Evolutionary conservation across 92 coral and sea anemone species (phyloP).

Genomic region (Umimayanthus kanabou): DNA sequence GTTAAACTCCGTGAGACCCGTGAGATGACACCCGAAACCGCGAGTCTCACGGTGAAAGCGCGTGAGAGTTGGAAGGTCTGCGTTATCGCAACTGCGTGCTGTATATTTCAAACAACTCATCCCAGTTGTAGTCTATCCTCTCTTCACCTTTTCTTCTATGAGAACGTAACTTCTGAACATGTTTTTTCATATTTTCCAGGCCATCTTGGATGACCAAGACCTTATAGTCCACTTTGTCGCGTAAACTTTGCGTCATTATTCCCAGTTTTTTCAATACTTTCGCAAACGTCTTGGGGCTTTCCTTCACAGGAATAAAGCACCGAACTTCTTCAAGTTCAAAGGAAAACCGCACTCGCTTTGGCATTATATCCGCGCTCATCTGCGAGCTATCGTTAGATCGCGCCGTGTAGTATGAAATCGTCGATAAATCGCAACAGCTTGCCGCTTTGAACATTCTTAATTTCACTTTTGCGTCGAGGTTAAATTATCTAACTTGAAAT

Average conservation of each 20-base stretch:
- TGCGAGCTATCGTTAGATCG: not conserved
- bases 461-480: not conserved
- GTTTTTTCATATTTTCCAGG: slow-evolving; percentile 1
- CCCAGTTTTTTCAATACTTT: slow-evolving; percentile 1
- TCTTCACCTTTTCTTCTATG: not conserved
- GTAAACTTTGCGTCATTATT: not conserved
- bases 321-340: slow-evolving; percentile 67
- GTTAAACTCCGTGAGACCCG: not conserved
- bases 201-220: not conserved
- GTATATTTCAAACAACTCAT: slow-evolving; percentile 1
- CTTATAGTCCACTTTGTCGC: slow-evolving; percentile 2
- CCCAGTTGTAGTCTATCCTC: slow-evolving; percentile 6
- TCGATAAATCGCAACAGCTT: slow-evolving; percentile 6
- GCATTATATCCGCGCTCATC: not conserved
- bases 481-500: not conserved
- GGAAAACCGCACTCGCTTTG: slow-evolving; percentile 70
- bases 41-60: not conserved
- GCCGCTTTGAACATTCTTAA: not conserved
- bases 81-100: not conserved
- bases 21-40: not conserved
- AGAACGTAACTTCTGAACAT: not conserved
- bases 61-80: not conserved
- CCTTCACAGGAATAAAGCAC: slow-evolving; percentile 52
- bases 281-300: not conserved
- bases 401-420: not conserved